Base-by-base conservation (phyloP, 2,888 invertebrate genomes). In the Eupithecia pulchellata region DNA sequence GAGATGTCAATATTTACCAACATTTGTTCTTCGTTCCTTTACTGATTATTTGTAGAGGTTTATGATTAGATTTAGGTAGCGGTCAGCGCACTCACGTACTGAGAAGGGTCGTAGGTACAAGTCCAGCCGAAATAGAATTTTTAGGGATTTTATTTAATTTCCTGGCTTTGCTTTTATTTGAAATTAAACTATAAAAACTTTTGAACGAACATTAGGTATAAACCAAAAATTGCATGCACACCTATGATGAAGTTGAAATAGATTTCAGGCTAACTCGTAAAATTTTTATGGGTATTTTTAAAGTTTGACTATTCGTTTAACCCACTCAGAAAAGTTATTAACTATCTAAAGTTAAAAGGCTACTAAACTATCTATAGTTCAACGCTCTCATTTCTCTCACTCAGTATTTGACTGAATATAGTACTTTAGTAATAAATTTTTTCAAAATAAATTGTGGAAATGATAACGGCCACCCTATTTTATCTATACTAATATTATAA, bases 1-100 rank as follows among this genome's bases (percentile, higher is more conserved):
- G 39, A n/a, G 29, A 52, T 13, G 29, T 47, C 29, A 52, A 47
- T 65, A 36, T 36, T 47, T 65, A 36, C 34, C 25, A 61, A 34
- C 61, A 61, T 61, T 13, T 61, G 61, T 61, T 34, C n/a, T 25
- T 20, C 25, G 13, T 25, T 61, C 34, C 61, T 11, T 13, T 29
- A 39, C 39, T 29, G 29, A 25, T 55, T 17, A 20, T 20, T 9
- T 34, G 13, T 55, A 5, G 20, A 27, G 17, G 29, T 29, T 29
- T 29, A 27, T 29, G 29, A 29, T 6, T 27, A 6, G 17, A 57
- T 57, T 29, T 1, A 6, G 29, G 4, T 14, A n/a, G n/a, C n/a
- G n/a, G n/a, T n/a, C n/a, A n/a, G n/a, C n/a, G n/a, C n/a, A n/a
- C n/a, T n/a, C n/a, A n/a, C n/a, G n/a, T n/a, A n/a, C n/a, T n/a